Percentiles rank a stretch among this genome's conserved stretches.
Evolutionary conservation across 1,140 invertebrate species (phyloP).

Genomic region (Mylabris phalerata): DNA sequence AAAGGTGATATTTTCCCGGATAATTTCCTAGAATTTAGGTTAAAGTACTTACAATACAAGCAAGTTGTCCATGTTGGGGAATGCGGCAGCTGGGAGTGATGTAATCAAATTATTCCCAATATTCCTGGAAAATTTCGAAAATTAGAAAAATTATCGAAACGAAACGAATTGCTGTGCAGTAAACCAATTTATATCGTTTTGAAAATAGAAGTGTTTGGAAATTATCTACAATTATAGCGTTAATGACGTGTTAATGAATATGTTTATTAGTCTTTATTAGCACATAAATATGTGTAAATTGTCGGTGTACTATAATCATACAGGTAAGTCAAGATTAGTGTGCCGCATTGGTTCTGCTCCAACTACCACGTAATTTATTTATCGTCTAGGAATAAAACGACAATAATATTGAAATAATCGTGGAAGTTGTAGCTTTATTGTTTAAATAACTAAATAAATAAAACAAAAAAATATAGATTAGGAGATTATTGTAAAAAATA

Average conservation of each 20-base stretch:
- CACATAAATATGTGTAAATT: constrained; percentile 15
- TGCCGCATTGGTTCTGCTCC: constrained; percentile 11
- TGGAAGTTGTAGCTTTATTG: too few species aligned
- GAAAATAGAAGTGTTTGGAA: too few species aligned
- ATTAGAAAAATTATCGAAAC: neutral
- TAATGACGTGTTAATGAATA: constrained; percentile 20
- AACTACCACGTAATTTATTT: constrained; percentile 10
- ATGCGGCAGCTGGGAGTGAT: constrained; percentile 53
- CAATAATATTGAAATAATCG: too few species aligned
- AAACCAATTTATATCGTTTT: too few species aligned
- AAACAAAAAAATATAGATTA: too few species aligned
- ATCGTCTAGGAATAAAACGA: neutral
- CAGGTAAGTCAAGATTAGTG: constrained; percentile 14
- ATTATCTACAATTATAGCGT: constrained; percentile 17
- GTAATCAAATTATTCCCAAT: constrained; percentile 60
- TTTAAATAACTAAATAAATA: too few species aligned
- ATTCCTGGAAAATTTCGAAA: constrained; percentile 51
- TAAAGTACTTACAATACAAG: constrained; percentile 57
- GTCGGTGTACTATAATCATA: constrained; percentile 11
- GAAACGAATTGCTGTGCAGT: too few species aligned
- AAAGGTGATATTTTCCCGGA: too few species aligned
- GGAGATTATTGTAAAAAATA: too few species aligned
- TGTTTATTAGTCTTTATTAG: constrained; percentile 17
- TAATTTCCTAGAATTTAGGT: neutral
- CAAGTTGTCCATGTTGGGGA: constrained; percentile 53